Evolutionary conservation across 2,113 vertebrate species (phyloP), one percentile per base, ranked within the genome.

Genomic region (Nibea albiflora): DNA sequence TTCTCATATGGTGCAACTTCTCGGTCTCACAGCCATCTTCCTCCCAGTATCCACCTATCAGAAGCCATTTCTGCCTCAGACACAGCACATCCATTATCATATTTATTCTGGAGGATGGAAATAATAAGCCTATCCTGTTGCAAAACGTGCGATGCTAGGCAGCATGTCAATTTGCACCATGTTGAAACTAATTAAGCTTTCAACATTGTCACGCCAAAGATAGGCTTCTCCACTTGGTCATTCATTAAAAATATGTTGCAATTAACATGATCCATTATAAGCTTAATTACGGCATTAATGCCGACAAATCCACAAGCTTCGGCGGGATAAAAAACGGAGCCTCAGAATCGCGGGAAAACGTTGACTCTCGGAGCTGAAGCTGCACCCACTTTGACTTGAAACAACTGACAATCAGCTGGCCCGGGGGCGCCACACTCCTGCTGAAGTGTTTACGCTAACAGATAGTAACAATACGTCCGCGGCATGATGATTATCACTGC

Each of bases 161-260:
- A 57, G 85, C 75, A 24, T 67, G 79, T 86, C 87, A 81, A 81
- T 86, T 88, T 86, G 65, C n/a, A 10, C 61, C 80, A 24, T 81
- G 79, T 68, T 81, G 57, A 88, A 89, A 80, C 73, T 86, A 91
- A 92, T 90, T 85, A 85, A 57, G 80, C 87, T 85, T 87, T 88
- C 74, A 79, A 85, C 74, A 80, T 64, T 73, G 78, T 81, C 84
- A 66, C n/a, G 72, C 83, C 73, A 85, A 84, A 88, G 89, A 89
- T 83, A 88, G 85, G 81, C 75, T 76, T 67, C 82, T 82, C 74
- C 74, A 80, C 86, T 91, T 39, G 82, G 88, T 84, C 82, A 90
- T 88, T 85, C 85, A 90, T 88, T 91, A 88, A 90, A 89, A 86
- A 90, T 87, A 85, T 87, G 90, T 90, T 81, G 81, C 85, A 88